Base-by-base conservation (phyloP, 2,888 invertebrate species). In the Muschampia plurimacula region DNA sequence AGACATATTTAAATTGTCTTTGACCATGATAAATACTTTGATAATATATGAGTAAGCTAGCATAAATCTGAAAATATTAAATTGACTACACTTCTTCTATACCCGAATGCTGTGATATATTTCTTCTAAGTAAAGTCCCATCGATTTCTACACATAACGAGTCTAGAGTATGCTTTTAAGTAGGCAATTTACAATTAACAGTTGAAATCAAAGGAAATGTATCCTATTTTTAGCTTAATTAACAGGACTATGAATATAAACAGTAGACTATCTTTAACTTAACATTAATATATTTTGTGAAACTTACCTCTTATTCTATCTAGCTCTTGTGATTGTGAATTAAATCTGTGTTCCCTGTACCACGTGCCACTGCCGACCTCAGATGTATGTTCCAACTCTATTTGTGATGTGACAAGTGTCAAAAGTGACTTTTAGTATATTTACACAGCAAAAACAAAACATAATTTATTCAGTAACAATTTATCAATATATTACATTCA, bases 271-370 rank as follows among this genome's bases (percentile, higher is more conserved):
- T 36, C 5, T 12, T 60, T 2, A 36, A 39, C 2, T 62, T 62
- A 15, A n/a, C 3, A 62, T 5, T 36, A 60, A n/a, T 36, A 22
- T 15, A 52, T 60, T 22, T 41, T 41, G 77, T 83, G 80, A 84
- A 79, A 88, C 93, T 94, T 89, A 95, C 95, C 95, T 94, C 89
- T 84, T 75, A 89, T 86, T 82, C 87, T 91, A 90, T 94, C 93
- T 89, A 96, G 95, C 84, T 96, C 96, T 91, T 95, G 95, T 80
- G 93, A 95, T 89, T 94, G 95, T 87, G 93, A 96, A 91, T 93
- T 95, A 94, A 95, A 95, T 90, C 95, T 95, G 94, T 95, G 95
- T 90, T 95, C 95, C 94, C 95, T 95, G 94, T 95, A 95, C 92
- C 96, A 95, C 87, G 95, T 95, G 87, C 95, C 95, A 89, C 95